Base-by-base conservation (phyloP, 1,140 invertebrate genomes). In the Trinorchestia longiramus region DNA sequence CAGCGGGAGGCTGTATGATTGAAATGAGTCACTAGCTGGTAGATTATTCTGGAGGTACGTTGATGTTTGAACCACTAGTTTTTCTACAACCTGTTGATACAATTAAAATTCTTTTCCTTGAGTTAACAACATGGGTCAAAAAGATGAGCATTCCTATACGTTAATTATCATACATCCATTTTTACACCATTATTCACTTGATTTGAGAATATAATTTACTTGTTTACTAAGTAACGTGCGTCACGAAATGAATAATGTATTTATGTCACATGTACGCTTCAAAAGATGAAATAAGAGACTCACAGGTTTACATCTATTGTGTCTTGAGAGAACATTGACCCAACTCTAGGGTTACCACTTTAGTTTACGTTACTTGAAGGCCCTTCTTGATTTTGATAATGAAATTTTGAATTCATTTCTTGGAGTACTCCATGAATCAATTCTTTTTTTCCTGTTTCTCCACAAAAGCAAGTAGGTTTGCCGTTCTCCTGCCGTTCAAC, bases 191-290 rank as follows among this genome's bases (percentile, higher is more conserved):
- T 77, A 77, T 77, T 77, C 62, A 36, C 28, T 77, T 77, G 62
- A 23, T 77, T 15, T 77, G 62, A 77, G 62, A 77, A 77, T 36
- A 77, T 77, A 77, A 77, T 77, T 77, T 77, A 77, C 15, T 77
- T 36, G 62, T 77, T 90, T 43, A 42, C 88, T 36, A 6, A 44
- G 88, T 91, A n/a, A 36, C 44, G 92, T 94, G 92, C 92, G 92
- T 94, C 92, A 94, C 43, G 36, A 40, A 36, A 11, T 94, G 92
- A 42, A 94, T 94, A 47, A 94, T 94, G 92, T 45, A 94, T 94
- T 43, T 45, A 40, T 94, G 92, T 40, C 44, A 94, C 43, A 43
- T 6, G 92, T 40, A 17, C 8, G 92, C 92, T 94, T 94, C 92
- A 94, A 45, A 94, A 94, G 6, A 47, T 94, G 41, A 40, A 45